These are phyloP conservation scores for Oenanthe melanoleuca DNA, from an alignment of 2,113 vertebrate species.

Conservation along the genomic window DNA sequence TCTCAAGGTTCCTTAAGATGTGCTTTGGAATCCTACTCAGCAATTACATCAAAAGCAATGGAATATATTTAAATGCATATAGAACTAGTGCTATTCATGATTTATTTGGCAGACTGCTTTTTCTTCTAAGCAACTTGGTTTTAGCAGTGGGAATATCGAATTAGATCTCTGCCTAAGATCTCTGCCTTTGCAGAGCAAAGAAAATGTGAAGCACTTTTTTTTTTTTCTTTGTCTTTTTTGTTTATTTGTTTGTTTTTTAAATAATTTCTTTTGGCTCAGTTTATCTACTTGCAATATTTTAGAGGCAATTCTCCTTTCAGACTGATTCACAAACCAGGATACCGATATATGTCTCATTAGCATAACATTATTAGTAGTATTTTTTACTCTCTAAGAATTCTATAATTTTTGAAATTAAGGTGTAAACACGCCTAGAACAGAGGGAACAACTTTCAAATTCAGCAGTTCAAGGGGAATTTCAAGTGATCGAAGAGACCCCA, in stretches of 20 bases:
- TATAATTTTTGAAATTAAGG: neutral
- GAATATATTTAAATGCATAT: too few species aligned
- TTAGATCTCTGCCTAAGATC: neutral
- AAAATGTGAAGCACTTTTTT: neutral
- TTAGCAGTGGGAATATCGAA: neutral
- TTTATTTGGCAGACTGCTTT: neutral
- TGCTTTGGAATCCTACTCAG: neutral
- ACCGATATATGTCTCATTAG: neutral
- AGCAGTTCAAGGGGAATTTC: neutral
- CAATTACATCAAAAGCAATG: neutral
- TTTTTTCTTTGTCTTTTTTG: too few species aligned
- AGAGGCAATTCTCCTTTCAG: neutral
- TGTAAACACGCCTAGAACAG: neutral
- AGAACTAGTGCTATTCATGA: neutral
- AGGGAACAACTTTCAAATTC: neutral
- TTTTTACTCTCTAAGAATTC: neutral
- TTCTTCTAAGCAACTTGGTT: neutral
- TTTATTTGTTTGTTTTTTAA: neutral
- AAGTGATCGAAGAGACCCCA: neutral
- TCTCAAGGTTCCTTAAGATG: neutral
- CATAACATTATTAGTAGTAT: neutral
- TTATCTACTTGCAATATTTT: neutral
- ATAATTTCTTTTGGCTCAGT: rapidly evolving
- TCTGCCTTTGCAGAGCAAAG: neutral
- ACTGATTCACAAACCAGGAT: neutral